Evolutionary conservation across 2,888 invertebrate species (phyloP).

Genomic region (Drosophila affinis): DNA sequence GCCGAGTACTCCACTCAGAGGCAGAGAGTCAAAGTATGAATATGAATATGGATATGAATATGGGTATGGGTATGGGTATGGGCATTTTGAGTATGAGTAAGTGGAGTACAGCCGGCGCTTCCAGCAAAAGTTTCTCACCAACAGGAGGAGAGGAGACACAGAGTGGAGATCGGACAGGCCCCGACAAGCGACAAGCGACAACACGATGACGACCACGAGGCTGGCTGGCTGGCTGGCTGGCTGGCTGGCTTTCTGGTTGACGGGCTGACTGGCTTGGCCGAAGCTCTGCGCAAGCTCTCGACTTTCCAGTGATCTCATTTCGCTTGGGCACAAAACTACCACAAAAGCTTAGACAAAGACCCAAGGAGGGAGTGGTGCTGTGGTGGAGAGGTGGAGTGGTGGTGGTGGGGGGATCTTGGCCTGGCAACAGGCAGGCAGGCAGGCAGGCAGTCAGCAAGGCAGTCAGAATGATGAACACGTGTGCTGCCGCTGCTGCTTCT

Average conservation of each 20-base stretch:
- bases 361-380: background rate
- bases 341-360: conserved; percentile 41
- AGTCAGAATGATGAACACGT: conserved; percentile 38
- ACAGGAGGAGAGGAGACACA: conserved; percentile 20
- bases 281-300: conserved; percentile 40
- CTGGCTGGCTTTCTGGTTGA: too few species aligned
- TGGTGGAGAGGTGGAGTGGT: background rate
- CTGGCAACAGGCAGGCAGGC: conserved; percentile 43
- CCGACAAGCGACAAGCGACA: background rate
- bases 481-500: conserved; percentile 11
- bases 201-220: conserved; percentile 8
- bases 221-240: background rate
- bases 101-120: conserved; percentile 45
- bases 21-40: conserved; percentile 4
- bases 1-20: conserved; percentile 1
- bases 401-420: conserved; percentile 35
- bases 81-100: conserved; percentile 12
- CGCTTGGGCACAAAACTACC: conserved; percentile 39
- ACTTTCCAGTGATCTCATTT: conserved; percentile 50
- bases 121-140: conserved; percentile 47
- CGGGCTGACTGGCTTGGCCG: conserved; percentile 2
- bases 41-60: background rate
- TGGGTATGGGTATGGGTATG: background rate
- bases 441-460: conserved; percentile 1
- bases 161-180: background rate